Percentiles rank a stretch among this genome's conserved stretches.
Evolutionary conservation across 2,888 invertebrate species (phyloP).

Genomic region (Miltochrista miniata): DNA sequence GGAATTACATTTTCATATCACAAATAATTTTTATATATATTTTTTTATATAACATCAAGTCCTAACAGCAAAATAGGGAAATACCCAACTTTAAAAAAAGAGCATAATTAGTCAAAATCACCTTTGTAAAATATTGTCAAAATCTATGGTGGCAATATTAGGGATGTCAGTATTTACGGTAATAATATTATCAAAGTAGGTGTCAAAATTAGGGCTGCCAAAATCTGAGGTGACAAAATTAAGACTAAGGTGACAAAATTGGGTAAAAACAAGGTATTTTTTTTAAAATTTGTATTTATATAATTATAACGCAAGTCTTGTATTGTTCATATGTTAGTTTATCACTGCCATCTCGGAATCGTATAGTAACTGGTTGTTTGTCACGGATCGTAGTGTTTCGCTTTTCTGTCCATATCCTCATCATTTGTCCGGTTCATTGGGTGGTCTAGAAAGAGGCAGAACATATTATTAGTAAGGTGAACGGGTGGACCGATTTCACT

Average conservation of each 20-base stretch:
- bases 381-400: constrained; percentile 77
- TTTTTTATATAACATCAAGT: neutral
- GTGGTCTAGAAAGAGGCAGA: constrained; percentile 57
- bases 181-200: too few species aligned
- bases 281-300: constrained; percentile 6
- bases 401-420: constrained; percentile 77
- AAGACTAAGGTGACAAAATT: neutral
- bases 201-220: constrained; percentile 1
- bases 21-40: constrained; percentile 38
- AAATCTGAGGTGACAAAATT: constrained; percentile 5
- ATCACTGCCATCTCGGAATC: constrained; percentile 37
- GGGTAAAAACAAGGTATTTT: constrained; percentile 5
- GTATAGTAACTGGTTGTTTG: constrained; percentile 23
- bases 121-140: constrained; percentile 3
- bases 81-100: neutral
- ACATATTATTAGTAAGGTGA: neutral
- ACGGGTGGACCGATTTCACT: too few species aligned
- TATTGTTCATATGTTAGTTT: constrained; percentile 26
- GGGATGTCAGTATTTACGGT: too few species aligned
- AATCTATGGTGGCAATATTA: neutral
- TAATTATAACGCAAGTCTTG: constrained; percentile 29
- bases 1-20: constrained; percentile 74
- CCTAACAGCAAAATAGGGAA: neutral
- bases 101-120: neutral
- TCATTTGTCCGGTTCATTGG: constrained; percentile 75